Base-by-base conservation (phyloP, 2,797 vertebrate species). In the Podargus strigoides region DNA sequence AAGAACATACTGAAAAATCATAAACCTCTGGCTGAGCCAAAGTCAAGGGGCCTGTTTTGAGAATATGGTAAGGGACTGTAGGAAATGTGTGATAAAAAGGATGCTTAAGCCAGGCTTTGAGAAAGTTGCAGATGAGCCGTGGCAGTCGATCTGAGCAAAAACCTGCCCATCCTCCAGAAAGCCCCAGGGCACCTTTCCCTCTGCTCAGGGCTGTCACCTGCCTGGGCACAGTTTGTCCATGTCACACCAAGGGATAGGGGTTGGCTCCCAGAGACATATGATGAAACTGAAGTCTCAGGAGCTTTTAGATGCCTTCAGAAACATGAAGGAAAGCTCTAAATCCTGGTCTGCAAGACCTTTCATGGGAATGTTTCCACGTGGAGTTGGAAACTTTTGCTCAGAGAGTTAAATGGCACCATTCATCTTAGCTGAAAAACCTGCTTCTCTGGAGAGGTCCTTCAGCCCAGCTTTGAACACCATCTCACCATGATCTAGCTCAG, bases 201-300 rank as follows among this genome's bases (percentile, higher is more conserved):
- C 42, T 41, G 9, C 50, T 59, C 1, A 0, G 30, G n/a, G 58
- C 24, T 85, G 68, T 74, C 1, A 0, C n/a, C 41, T 36, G 36
- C 46, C 30, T 0, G 4, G 59, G 19, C 16, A 34, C 3, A 1
- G 39, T 78, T 67, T 10, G 41, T n/a, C 53, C 7, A 2, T 17
- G 27, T n/a, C 59, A 62, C 26, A 55, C 28, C 36, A 28, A 26
- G 36, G 9, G 11, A 1, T 7, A 36, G 9, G 18, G 8, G 3
- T 10, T 79, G 58, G 30, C 14, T 82, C 15, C 30, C 73, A 50
- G 52, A 42, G 28, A 10, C 1, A 0, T 44, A 1, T 19, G 32
- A 9, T 52, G 47, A 55, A 50, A 62, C 4, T 21, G 7, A 44
- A 36, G 27, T 30, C 17, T 69, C 53, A 36, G 74, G 37, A 86